Evolutionary conservation across 2,797 vertebrate genomes (phyloP), one percentile per base, ranked within the genome.

Genomic region (Pelochelys cantorii): DNA sequence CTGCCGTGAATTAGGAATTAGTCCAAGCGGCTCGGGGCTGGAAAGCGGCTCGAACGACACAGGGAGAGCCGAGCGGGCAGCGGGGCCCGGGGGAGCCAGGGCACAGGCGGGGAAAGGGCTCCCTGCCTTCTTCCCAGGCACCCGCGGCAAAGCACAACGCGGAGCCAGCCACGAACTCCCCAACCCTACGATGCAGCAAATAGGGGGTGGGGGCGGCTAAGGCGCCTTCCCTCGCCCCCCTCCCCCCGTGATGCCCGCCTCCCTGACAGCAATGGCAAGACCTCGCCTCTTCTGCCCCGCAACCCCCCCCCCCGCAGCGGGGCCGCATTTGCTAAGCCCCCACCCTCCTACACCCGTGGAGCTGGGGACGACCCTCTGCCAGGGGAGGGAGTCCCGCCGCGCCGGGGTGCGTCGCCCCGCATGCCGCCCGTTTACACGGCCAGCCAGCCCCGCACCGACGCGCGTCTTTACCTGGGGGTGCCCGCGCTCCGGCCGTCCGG

Each of bases 131-230:
- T 34, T 11, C 57, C 18, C 62, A 31, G 14, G 4, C 48, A 14
- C 60, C 17, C 11, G 11, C 1, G 9, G 27, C 42, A 57, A 68
- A 31, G 12, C 27, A 34, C n/a, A 37, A 37, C 17, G n/a, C 2
- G 68, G 34, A 62, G 83, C 83, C 60, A 62, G 37, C 56, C 42
- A 77, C 53, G 77, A 92, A 90, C 77, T 81, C 54, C 54, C 90
- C 84, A 77, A 79, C 87, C 68, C 71, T 92, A 85, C 89, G 89
- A 84, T 93, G 95, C 97, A 62, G 93, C 95, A 94, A 90, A 85
- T 11, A 48, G 2, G 8, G 81, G 20, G 22, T 27, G 52, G 80
- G 18, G 23, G 52, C 25, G 14, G 14, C 23, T 4, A 15, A 22
- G 53, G 53, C 27, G 80, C 17, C 82, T 91, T 81, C 75, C 85